Conservation (phyloP, 35 echinoderm and acorn worm species). For the Acanthaster planci region DNA sequence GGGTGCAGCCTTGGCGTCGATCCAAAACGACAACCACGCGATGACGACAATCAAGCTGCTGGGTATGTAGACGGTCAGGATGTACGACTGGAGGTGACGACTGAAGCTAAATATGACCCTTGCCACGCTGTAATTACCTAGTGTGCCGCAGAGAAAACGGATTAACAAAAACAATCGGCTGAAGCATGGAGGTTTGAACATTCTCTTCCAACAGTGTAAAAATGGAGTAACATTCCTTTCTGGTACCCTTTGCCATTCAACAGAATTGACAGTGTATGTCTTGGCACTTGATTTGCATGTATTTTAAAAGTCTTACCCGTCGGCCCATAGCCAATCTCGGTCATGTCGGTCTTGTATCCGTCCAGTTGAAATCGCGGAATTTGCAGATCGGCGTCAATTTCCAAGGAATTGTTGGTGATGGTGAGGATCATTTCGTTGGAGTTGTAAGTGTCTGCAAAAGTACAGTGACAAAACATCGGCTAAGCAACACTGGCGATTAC, state of each 20-base stretch:
- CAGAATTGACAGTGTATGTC: too few species aligned
- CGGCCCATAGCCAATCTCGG: not conserved
- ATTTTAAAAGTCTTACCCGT: not conserved
- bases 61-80: constrained; percentile 70
- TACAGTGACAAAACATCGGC: not conserved
- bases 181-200: too few species aligned
- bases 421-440: constrained; percentile 2
- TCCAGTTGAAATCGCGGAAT: constrained; percentile 26
- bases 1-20: constrained; percentile 64
- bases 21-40: constrained; percentile 73
- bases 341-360: not conserved
- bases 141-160: not conserved
- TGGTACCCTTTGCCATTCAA: too few species aligned
- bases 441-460: constrained; percentile 27
- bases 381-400: constrained; percentile 17
- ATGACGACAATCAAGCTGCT: constrained; percentile 56
- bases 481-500: too few species aligned
- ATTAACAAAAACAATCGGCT: too few species aligned
- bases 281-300: too few species aligned
- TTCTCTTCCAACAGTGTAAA: too few species aligned
- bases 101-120: constrained; percentile 43
- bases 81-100: constrained; percentile 63
- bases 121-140: constrained; percentile 56
- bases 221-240: too few species aligned
- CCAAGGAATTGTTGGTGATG: not conserved